Percentiles rank a stretch among this genome's conserved stretches.
phyloP scores from a whole-genome alignment of 2,113 vertebrate genomes.

The Sylvicapra grimmia region DNA sequence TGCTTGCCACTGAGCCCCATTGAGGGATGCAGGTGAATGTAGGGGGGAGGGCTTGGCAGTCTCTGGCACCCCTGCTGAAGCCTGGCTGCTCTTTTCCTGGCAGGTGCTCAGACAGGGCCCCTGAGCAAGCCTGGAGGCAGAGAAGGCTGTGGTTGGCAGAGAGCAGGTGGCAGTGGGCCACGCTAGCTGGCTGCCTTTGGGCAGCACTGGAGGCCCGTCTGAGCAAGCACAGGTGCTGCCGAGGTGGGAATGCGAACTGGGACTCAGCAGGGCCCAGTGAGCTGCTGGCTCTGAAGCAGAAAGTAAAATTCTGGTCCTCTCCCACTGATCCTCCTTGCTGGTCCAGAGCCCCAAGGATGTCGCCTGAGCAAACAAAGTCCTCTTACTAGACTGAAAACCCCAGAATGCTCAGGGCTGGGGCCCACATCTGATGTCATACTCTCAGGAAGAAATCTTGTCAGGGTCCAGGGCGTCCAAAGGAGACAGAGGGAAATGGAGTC shows the following conservation, averaged over 20 bases:
- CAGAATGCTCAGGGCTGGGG: background rate
- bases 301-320: constrained; percentile 56
- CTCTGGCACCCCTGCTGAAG: background rate
- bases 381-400: background rate
- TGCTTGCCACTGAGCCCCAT: background rate
- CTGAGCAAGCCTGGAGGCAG: background rate
- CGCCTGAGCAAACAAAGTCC: background rate
- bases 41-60: constrained; percentile 7
- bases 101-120: background rate
- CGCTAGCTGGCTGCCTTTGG: constrained; percentile 51
- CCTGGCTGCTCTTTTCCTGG: background rate
- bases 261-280: constrained; percentile 61
- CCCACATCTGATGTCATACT: background rate
- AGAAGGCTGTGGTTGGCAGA: constrained; percentile 39
- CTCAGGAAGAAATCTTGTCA: background rate
- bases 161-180: constrained; percentile 54
- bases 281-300: constrained; percentile 74
- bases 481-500: background rate
- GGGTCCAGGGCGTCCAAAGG: background rate
- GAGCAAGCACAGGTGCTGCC: constrained; percentile 62
- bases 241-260: constrained; percentile 60
- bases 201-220: constrained; percentile 50
- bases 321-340: background rate
- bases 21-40: background rate
- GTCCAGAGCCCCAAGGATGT: background rate